Percentiles rank a stretch among this genome's conserved stretches.
Evolutionary conservation across 2,113 vertebrate species (phyloP).

Genomic region (Harpagus bidentatus): DNA sequence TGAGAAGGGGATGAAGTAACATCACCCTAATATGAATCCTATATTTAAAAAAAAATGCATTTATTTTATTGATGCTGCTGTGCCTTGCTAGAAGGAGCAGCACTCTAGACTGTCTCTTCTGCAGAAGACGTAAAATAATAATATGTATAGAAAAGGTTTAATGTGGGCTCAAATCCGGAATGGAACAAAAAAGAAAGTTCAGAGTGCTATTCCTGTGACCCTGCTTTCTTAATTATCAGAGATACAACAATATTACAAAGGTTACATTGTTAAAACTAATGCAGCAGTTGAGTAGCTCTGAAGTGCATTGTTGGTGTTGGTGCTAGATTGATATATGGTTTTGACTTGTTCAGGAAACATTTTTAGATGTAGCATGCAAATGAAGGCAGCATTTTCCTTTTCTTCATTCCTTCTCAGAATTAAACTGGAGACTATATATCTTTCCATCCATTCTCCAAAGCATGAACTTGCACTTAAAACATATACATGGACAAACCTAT

Average conservation of each 20-base stretch:
- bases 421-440: not conserved
- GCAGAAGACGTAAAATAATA: not conserved
- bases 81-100: not conserved
- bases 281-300: not conserved
- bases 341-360: not conserved
- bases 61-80: not conserved
- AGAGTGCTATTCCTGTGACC: not conserved
- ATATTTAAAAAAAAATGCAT: fast-evolving
- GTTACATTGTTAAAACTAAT: not conserved
- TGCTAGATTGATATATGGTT: not conserved
- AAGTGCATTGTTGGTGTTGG: not conserved
- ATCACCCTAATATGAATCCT: not conserved
- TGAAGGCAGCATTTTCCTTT: not conserved
- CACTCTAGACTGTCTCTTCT: not conserved
- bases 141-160: not conserved
- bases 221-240: not conserved
- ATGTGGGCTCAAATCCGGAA: not conserved
- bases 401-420: not conserved
- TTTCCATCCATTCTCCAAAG: not conserved
- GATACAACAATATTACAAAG: no score
- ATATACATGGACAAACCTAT: not conserved
- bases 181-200: not conserved
- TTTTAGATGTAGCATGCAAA: not conserved
- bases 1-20: not conserved
- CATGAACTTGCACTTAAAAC: not conserved